Evolutionary conservation across 2,113 vertebrate genomes (phyloP), one percentile per base, ranked within the genome.

Genomic region (Varanus komodoensis): DNA sequence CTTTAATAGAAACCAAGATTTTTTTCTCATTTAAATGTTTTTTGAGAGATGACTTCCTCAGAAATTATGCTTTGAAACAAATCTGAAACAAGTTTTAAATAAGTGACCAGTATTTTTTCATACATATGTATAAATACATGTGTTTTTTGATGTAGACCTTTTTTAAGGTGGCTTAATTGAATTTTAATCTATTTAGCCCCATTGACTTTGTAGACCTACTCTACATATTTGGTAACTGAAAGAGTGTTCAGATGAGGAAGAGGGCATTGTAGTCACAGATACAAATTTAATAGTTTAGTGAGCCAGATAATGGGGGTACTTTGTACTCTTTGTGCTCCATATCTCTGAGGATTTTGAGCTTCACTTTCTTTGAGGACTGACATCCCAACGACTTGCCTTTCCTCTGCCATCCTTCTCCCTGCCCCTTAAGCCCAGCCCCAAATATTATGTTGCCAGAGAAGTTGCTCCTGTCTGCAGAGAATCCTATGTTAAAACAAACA

Each of bases 211-310:
- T 64, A 52, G 38, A 50, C 8, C 68, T 71, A 1, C 25, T 50
- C 54, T 61, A 32, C 21, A 80, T 90, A 57, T 38, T n/a, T 71
- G 69, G 78, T 25, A 50, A 48, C 6, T 23, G 52, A 86, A 87
- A 74, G 8, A 7, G 48, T 64, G 78, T 50, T 64, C 25, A 7
- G 1, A 4, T 14, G 48, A 93, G 73, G 7, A 77, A 88, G 52
- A 89, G 89, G 1, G 17, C 91, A 52, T 87, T 2, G 38, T 44
- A 74, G 32, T 52, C 67, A 29, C 15, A 29, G n/a, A 9, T 57
- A 6, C 38, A n/a, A 50, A 29, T 83, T 85, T 92, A 50, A 81
- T 52, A 88, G 82, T 64, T 93, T 82, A 87, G 6, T 44, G 86
- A 80, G 21, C 32, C 12, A 89, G 38, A 92, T 92, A 74, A 50